Conservation (phyloP, 2,888 invertebrate genomes). For the Pyrocoelia pectoralis region DNA sequence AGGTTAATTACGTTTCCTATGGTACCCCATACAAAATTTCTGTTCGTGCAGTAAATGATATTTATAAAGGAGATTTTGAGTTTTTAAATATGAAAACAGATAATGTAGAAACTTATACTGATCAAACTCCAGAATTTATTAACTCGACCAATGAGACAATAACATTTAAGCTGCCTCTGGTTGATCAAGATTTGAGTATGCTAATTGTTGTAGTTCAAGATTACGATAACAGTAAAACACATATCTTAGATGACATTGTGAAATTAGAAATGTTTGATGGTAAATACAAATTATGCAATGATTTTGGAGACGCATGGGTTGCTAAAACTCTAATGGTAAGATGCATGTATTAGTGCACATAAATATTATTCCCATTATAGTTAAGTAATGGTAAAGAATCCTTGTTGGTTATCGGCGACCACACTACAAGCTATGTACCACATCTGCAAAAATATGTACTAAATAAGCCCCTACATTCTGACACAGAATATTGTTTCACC, state of each 20-base stretch:
- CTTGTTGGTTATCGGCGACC: conserved; percentile 32
- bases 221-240: conserved; percentile 41
- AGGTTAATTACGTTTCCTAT: conserved; percentile 53
- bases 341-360: background rate
- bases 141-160: conserved; percentile 44
- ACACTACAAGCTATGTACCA: conserved; percentile 13
- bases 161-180: conserved; percentile 49
- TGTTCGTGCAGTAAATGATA: conserved; percentile 49
- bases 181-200: conserved; percentile 46
- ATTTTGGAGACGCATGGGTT: conserved; percentile 53
- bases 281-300: conserved; percentile 48
- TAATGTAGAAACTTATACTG: conserved; percentile 49
- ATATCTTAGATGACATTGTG: conserved; percentile 40
- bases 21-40: conserved; percentile 49
- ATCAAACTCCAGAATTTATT: conserved; percentile 50
- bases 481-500: conserved; percentile 53
- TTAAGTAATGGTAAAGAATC: conserved; percentile 2
- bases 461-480: conserved; percentile 44
- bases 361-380: conserved; percentile 13
- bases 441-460: conserved; percentile 25
- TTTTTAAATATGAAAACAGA: conserved; percentile 45
- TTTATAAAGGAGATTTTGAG: conserved; percentile 46
- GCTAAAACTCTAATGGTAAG: conserved; percentile 47
- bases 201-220: conserved; percentile 53
- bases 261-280: conserved; percentile 36